Base-by-base conservation (phyloP, 1,140 invertebrate genomes). In the Sesamia nonagrioides region DNA sequence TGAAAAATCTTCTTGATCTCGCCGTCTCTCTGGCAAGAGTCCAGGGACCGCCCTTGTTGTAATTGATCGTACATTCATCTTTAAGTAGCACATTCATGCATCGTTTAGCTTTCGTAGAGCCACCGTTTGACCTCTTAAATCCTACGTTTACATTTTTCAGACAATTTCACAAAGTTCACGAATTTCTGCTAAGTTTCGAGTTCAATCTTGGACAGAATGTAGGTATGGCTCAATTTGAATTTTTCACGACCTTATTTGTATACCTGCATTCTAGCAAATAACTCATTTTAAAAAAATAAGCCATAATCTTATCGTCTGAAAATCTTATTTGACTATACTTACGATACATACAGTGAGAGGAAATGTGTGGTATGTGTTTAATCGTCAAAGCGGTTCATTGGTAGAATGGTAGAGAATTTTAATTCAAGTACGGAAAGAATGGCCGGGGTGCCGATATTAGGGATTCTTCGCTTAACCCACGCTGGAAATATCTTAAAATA, bases 41-140 rank as follows among this genome's bases (percentile, higher is more conserved):
- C 61, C 61, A 66, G 61, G 35, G 60, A 37, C 37, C 33, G 35
- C 60, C 50, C 50, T 52, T 18, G n/a, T 17, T 52, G n/a, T 52
- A 52, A 52, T n/a, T 52, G 50, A 17, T 52, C 50, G n/a, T 61
- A 27, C 58, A 61, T 61, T 61, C 58, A 61, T 61, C 33, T 61
- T 27, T 27, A 37, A 61, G 7, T 61, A 61, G 58, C 58, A 61
- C 58, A 61, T 61, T 61, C 58, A 61, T 61, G 33, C 58, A 61
- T 63, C 17, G 18, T 40, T 63, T 63, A 17, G 37, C 60, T 63
- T 4, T 4, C 11, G n/a, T 42, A 21, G 3, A 6, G 5, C n/a
- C 6, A 21, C 13, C 21, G 9, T 15, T 56, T 58, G 27, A 58
- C 54, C 6, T 58, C 21, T 27, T 13, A 21, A 58, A 13, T 11